Percentiles rank a stretch among this genome's conserved stretches.
phyloP scores from a whole-genome alignment of 2,888 invertebrate genomes.

The Camponotus fellah region DNA sequence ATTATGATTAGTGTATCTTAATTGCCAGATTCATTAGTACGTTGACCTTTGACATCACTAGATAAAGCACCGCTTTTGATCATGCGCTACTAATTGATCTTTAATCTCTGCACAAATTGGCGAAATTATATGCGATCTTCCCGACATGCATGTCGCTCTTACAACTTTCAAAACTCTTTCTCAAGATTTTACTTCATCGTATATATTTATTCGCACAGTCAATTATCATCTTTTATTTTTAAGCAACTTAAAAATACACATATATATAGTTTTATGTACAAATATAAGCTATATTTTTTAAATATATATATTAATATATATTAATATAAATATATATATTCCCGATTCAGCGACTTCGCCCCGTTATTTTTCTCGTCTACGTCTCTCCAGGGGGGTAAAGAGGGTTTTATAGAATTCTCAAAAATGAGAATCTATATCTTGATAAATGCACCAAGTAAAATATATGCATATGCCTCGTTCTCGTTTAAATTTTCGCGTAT shows the following conservation, averaged over 20 bases:
- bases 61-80: slow-evolving; percentile 62
- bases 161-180: slow-evolving; percentile 4
- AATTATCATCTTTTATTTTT: not conserved
- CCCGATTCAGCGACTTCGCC: too few relatives aligned
- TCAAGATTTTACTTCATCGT: not conserved
- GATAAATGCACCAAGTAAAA: too few relatives aligned
- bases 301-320: not conserved
- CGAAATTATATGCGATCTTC: slow-evolving; percentile 41
- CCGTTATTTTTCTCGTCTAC: too few relatives aligned
- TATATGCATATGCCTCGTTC: too few relatives aligned
- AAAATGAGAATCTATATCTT: too few relatives aligned
- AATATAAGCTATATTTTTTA: not conserved
- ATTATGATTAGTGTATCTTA: slow-evolving; percentile 53
- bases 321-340: too few relatives aligned
- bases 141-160: slow-evolving; percentile 1
- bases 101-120: slow-evolving; percentile 66
- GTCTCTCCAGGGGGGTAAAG: too few relatives aligned
- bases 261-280: not conserved
- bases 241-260: not conserved
- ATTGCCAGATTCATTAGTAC: slow-evolving; percentile 63
- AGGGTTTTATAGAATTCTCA: too few relatives aligned
- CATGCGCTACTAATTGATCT: slow-evolving; percentile 70
- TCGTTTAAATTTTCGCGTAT: too few relatives aligned
- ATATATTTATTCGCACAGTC: not conserved
- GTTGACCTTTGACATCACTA: slow-evolving; percentile 58